Evolutionary conservation across 2,113 vertebrate genomes (phyloP), one percentile per base, ranked within the genome.

Genomic region (Otus sunia): DNA sequence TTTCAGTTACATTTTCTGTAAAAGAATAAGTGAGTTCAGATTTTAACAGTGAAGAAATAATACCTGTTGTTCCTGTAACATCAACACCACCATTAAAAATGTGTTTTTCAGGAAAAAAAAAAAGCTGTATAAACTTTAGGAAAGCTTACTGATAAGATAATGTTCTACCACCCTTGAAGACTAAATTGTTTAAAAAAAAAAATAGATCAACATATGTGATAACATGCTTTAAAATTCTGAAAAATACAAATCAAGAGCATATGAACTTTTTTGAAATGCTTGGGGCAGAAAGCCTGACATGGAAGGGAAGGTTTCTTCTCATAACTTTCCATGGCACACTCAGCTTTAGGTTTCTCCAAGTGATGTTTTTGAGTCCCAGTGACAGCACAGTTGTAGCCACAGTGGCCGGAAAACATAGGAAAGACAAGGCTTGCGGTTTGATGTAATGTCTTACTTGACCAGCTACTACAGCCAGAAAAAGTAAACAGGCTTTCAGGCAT

Each of bases 1-100:
- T 96, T 92, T 98, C 98, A 22, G 88, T 95, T 34, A 97, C 95
- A 66, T 98, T 98, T 92, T 98, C 98, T 97, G 98, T 95, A 98
- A 98, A 87, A 97, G 45, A 97, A 30, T 41, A 66, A 90, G n/a
- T 20, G n/a, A 91, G n/a, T 92, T 93, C 32, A 84, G 41, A 87
- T 71, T 82, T 96, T 50, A 89, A 90, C 18, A 12, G 50, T 78
- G 47, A 73, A 88, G 32, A 79, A 76, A 78, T 55, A 47, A 78
- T 18, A 11, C 14, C 34, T 81, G 25, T 36, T 73, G 52, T 39
- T 82, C 39, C 53, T 69, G 41, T 43, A 89, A 56, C 32, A 69
- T 41, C 19, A 47, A 52, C 13, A 76, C 17, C 6, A 69, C 34
- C 18, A 43, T 18, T 49, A 76, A 66, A 85, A 91, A 60, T 21